Evolutionary conservation across 2,888 invertebrate genomes (phyloP), one percentile per base, ranked within the genome.

Genomic region (Chymomyza amoena): DNA sequence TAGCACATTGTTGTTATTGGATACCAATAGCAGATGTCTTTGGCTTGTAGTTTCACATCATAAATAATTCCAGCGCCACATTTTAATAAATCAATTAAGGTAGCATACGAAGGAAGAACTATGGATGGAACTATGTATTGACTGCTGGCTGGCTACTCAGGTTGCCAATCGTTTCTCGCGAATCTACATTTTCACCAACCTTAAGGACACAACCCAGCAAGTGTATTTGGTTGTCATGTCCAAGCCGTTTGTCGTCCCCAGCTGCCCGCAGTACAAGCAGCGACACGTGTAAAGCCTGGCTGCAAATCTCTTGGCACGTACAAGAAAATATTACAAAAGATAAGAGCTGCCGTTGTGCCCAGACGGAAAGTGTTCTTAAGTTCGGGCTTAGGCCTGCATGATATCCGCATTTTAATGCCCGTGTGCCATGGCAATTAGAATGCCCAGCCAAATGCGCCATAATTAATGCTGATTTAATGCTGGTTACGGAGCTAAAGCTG

Each of bases 61-160:
- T 83, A 83, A 84, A 84, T 88, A 81, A 81, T 79, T 74, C 59
- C 16, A 66, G 57, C 72, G 59, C 62, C 64, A 68, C 80, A 82
- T 82, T 75, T 75, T 70, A 87, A 88, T 88, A 84, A 84, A 84
- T 84, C 88, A 87, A 84, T 84, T 87, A 83, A 78, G 73, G 73
- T 73, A 63, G 68, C 66, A 62, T 65, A 73, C 51, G 50, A 45
- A 73, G 28, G 13, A 32, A 7, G 32, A 32, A 32, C 32, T 63
- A 32, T 74, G 72, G 60, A 61, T 64, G 50, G 15, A 65, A 59
- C 32, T 61, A 56, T n/a, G n/a, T n/a, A n/a, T 68, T 69, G 69
- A 6, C 61, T n/a, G 61, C 75, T 70, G 56, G 64, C n/a, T n/a
- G n/a, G 78, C 87, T 78, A 76, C 80, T 85, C 86, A 80, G 72